These are phyloP conservation scores for Hippoglossus hippoglossus DNA, from an alignment of 2,797 vertebrate genomes.

Conservation along the genomic window DNA sequence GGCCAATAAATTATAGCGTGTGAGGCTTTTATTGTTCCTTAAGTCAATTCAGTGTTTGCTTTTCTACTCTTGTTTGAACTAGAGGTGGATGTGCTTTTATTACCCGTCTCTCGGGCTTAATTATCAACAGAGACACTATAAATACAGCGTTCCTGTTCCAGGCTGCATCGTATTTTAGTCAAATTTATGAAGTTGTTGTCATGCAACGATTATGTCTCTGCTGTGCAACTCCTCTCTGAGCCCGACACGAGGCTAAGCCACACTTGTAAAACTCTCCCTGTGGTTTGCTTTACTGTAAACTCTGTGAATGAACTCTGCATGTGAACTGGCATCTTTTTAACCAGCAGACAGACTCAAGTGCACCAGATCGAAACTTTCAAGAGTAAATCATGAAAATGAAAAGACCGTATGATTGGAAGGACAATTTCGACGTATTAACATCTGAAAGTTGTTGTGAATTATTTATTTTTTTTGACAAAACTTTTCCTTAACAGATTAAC, in stretches of 20 bases:
- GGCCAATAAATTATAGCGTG: not conserved
- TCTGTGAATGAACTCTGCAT: conserved; percentile 24
- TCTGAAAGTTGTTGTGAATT: no score
- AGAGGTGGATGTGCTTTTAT: conserved; percentile 15
- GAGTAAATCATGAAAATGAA: not conserved
- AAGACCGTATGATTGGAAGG: not conserved
- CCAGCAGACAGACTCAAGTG: not conserved
- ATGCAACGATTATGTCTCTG: conserved; percentile 6
- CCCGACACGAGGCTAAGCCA: conserved; percentile 1
- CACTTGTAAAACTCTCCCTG: conserved; percentile 6
- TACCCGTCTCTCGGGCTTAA: not conserved
- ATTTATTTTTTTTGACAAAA: no score
- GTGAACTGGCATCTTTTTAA: conserved; percentile 5
- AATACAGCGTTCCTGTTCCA: not conserved
- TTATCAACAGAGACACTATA: not conserved
- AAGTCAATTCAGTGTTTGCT: conserved; percentile 29
- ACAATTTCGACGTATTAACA: no score
- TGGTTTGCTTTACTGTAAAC: conserved; percentile 11
- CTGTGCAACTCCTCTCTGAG: conserved; percentile 2
- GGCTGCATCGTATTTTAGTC: not conserved
- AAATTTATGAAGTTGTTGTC: not conserved
- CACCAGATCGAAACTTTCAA: not conserved
- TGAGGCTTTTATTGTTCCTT: conserved; percentile 21
- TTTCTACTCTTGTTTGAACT: conserved; percentile 15
- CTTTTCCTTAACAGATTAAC: conserved; percentile 4